phyloP scores from a whole-genome alignment of 2,113 vertebrate species.

The Baryphthengus martii region DNA sequence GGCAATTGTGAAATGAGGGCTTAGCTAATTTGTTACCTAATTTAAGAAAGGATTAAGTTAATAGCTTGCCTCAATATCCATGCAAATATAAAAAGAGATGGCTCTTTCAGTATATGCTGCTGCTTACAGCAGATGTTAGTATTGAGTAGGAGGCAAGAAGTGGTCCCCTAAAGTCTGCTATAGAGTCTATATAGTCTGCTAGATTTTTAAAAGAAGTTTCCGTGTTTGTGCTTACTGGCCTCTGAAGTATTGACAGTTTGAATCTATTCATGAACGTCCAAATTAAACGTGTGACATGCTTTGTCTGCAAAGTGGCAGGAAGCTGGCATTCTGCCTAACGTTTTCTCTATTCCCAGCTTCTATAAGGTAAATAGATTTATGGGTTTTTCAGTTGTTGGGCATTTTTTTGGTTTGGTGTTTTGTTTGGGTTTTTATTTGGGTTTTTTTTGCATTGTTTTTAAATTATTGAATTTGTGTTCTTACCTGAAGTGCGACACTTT shows the following conservation, averaged over 20 bases:
- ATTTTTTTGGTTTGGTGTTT: neutral
- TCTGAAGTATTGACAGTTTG: constrained; percentile 79
- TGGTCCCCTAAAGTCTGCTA: neutral
- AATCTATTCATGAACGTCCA: constrained; percentile 78
- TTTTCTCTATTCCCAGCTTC: constrained; percentile 82
- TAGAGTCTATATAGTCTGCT: constrained; percentile 74
- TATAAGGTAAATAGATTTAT: constrained; percentile 79
- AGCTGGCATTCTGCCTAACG: constrained; percentile 73
- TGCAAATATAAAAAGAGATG: neutral
- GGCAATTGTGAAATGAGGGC: neutral
- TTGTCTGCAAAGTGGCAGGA: constrained; percentile 77
- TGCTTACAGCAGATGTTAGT: neutral
- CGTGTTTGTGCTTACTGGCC: constrained; percentile 20
- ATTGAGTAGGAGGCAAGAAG: neutral
- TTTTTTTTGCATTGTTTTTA: too few relatives aligned
- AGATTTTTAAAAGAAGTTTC: constrained; percentile 70
- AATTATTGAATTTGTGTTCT: constrained; percentile 25
- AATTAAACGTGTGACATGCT: constrained; percentile 75
- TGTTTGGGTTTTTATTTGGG: neutral
- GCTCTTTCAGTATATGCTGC: neutral
- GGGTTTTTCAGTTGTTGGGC: constrained; percentile 19
- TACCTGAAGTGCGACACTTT: constrained; percentile 15
- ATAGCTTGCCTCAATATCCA: neutral
- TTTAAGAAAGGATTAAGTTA: neutral
- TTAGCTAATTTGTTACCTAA: neutral